Percentiles rank a stretch among this genome's conserved stretches.
Evolutionary conservation across 2,888 invertebrate genomes (phyloP).

Genomic region (Athripsodes cinereus): DNA sequence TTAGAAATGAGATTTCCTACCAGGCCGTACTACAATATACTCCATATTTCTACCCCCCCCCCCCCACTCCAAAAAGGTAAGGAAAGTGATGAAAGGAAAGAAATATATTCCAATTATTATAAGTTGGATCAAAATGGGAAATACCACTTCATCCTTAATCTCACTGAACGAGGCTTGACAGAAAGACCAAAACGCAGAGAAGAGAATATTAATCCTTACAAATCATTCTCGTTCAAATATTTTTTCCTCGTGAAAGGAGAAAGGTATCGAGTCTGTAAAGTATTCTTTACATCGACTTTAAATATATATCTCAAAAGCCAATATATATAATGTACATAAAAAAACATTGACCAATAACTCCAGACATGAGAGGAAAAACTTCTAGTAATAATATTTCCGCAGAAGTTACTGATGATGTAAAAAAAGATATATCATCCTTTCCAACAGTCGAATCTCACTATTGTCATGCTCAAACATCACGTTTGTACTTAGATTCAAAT

Average conservation of each 20-base stretch:
- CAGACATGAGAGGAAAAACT: background rate
- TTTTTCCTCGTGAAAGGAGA: background rate
- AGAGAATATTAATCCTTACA: background rate
- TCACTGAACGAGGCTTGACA: background rate
- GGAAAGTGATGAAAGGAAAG: background rate
- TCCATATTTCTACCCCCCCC: no score
- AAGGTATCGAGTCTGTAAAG: background rate
- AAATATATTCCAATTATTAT: background rate
- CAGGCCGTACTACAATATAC: no score
- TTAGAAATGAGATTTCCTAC: no score
- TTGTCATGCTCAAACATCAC: no score
- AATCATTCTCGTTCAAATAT: background rate
- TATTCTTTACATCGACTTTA: background rate
- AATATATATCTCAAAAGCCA: background rate
- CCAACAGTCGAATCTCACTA: no score
- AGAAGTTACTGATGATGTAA: background rate
- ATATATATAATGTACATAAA: background rate
- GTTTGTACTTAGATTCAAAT: background rate
- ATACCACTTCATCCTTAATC: background rate
- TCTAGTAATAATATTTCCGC: background rate
- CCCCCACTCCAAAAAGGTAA: no score
- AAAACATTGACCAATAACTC: background rate
- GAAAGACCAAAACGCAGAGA: background rate
- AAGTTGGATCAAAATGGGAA: background rate
- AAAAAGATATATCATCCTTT: no score